Conservation (phyloP, 2,888 invertebrate species). For the Drosophila recens region DNA sequence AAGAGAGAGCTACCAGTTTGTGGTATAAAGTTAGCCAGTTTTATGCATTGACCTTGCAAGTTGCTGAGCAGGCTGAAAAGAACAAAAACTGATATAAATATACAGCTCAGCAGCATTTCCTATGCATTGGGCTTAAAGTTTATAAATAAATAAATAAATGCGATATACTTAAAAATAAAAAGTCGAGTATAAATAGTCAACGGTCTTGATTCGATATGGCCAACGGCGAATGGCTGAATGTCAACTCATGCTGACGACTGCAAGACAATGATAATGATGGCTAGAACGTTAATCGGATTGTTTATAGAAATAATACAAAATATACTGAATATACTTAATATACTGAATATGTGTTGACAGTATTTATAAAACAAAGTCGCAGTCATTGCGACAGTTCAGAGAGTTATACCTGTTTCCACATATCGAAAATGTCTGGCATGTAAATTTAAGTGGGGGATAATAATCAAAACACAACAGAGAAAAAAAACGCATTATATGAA, state of each 20-base stretch:
- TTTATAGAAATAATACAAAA: neutral
- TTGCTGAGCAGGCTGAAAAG: constrained; percentile 58
- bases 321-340: neutral
- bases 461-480: constrained; percentile 44
- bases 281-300: constrained; percentile 8
- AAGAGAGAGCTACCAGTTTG: constrained; percentile 13
- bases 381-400: constrained; percentile 12
- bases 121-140: constrained; percentile 31
- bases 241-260: constrained; percentile 47
- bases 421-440: constrained; percentile 27
- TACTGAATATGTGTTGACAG: neutral
- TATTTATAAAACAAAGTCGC: neutral
- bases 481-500: constrained; percentile 42
- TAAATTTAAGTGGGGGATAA: constrained; percentile 43
- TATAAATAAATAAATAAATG: constrained; percentile 49
- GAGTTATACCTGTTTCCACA: constrained; percentile 2
- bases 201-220: constrained; percentile 2
- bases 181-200: constrained; percentile 3
- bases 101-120: constrained; percentile 45
- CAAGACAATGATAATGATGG: neutral
- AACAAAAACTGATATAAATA: constrained; percentile 16
- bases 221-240: constrained; percentile 32
- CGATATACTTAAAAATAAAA: constrained; percentile 12
- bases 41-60: constrained; percentile 62
- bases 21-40: constrained; percentile 30